These are phyloP conservation scores for Ganaspis brasiliensis DNA, from an alignment of 2,888 invertebrate genomes.

Conservation along the genomic window DNA sequence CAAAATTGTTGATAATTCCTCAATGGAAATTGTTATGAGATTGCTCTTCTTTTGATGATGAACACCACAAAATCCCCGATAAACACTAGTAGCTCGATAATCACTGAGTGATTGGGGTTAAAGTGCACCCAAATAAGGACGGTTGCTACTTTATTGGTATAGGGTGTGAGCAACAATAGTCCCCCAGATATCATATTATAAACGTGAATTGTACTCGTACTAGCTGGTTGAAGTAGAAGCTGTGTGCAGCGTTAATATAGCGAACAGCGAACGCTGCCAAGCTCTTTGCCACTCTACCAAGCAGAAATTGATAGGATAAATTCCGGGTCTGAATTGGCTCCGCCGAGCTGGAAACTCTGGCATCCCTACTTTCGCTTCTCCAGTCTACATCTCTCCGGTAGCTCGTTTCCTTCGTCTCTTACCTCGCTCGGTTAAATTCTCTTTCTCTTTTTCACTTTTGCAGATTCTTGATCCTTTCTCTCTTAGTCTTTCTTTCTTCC, in stretches of 20 bases:
- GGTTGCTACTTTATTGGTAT: constrained; percentile 70
- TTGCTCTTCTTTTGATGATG: constrained; percentile 34
- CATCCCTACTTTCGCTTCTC: constrained; percentile 60
- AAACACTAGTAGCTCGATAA: constrained; percentile 48
- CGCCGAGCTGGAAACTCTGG: constrained; percentile 82
- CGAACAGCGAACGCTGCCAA: constrained; percentile 80
- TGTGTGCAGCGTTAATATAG: constrained; percentile 79
- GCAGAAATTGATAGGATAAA: constrained; percentile 86
- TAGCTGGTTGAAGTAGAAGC: constrained; percentile 70
- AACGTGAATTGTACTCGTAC: constrained; percentile 70
- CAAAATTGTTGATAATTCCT: constrained; percentile 10
- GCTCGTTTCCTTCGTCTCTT: constrained; percentile 51
- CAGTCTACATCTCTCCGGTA: constrained; percentile 57
- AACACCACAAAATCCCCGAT: constrained; percentile 25
- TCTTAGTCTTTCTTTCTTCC: constrained; percentile 47
- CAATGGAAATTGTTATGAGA: constrained; percentile 20
- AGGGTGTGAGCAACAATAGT: constrained; percentile 71
- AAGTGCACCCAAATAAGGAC: constrained; percentile 70
- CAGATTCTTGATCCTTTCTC: constrained; percentile 51
- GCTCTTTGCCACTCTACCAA: constrained; percentile 84
- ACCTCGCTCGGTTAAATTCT: constrained; percentile 40
- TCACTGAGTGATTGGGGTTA: constrained; percentile 67
- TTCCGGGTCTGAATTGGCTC: constrained; percentile 85
- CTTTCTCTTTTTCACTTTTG: constrained; percentile 50
- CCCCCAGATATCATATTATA: constrained; percentile 69